Base-by-base conservation (phyloP, 2,797 vertebrate genomes). In the Aplochiton taeniatus region DNA sequence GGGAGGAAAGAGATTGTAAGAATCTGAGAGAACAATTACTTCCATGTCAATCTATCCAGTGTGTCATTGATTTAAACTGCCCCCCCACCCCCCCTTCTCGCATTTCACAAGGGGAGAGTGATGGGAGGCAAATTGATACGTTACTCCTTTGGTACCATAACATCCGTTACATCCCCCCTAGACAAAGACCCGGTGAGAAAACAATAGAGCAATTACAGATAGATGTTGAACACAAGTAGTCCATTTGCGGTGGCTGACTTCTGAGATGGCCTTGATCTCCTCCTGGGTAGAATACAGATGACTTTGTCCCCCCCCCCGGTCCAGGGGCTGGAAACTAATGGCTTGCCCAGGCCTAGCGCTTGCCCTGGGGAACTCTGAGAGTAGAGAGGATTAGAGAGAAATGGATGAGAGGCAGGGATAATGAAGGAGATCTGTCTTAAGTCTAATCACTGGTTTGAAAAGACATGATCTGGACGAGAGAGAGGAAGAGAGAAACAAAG, bases 321-420 rank as follows among this genome's bases (percentile, higher is more conserved):
- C 12, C 11, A 0, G 47, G 49, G 63, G 56, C 61, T 48, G 46
- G 71, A 85, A 83, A 87, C 66, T 83, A 86, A 87, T 87, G 70
- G 74, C 68, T 62, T 69, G 72, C 63, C 68, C 7, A 56, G 76
- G 77, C 65, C 84, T 83, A 79, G 85, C 69, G 4, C 64, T 78
- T 59, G 58, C 73, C 76, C 80, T 47, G 7, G 69, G 76, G 77
- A 65, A 68, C 73, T 68, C 18, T 48, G 62, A 78, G 75, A 72
- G 68, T 70, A 74, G 79, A 87, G 79, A 77, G 84, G 88, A 91
- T 91, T 89, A 91, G 70, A 74, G 75, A 60, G 79, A 77, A 83
- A 88, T 79, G 75, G 85, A 87, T 85, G 86, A 84, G 72, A 73
- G 82, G 61, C 57, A 70, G 19, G 48, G 82, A 82, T 89, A 90